These are phyloP conservation scores for Agrotis puta DNA, from an alignment of 2,888 invertebrate genomes.

Conservation along the genomic window DNA sequence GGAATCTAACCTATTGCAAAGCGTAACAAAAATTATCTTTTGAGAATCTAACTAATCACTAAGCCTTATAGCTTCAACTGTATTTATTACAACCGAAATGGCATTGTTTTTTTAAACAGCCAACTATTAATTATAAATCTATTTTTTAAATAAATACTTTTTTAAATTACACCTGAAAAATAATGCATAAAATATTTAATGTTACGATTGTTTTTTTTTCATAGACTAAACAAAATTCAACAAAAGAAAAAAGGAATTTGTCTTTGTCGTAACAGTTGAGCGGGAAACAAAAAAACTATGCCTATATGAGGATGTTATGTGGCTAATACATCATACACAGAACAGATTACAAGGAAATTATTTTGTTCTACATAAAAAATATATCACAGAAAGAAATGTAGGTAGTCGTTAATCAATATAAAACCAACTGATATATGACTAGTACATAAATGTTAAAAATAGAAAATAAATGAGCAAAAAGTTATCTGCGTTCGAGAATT, in stretches of 20 bases:
- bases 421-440: conserved; percentile 85
- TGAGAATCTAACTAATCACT: conserved; percentile 88
- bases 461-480: conserved; percentile 76
- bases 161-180: conserved; percentile 56
- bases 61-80: conserved; percentile 79
- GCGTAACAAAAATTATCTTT: conserved; percentile 84
- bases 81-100: conserved; percentile 78
- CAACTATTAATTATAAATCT: conserved; percentile 55
- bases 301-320: conserved; percentile 83
- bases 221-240: conserved; percentile 64
- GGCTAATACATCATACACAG: conserved; percentile 81
- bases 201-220: conserved; percentile 46
- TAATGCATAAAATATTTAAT: conserved; percentile 54
- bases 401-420: conserved; percentile 74
- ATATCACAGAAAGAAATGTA: conserved; percentile 87
- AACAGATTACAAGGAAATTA: conserved; percentile 71
- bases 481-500: conserved; percentile 50
- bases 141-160: conserved; percentile 63
- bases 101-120: conserved; percentile 68
- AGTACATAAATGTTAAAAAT: conserved; percentile 79
- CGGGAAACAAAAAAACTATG: conserved; percentile 67
- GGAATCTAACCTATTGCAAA: conserved; percentile 83
- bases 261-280: conserved; percentile 72
- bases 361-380: conserved; percentile 84
- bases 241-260: conserved; percentile 59